Conservation (phyloP, 2,888 invertebrate genomes). For the Habroteleia sp. region DNA sequence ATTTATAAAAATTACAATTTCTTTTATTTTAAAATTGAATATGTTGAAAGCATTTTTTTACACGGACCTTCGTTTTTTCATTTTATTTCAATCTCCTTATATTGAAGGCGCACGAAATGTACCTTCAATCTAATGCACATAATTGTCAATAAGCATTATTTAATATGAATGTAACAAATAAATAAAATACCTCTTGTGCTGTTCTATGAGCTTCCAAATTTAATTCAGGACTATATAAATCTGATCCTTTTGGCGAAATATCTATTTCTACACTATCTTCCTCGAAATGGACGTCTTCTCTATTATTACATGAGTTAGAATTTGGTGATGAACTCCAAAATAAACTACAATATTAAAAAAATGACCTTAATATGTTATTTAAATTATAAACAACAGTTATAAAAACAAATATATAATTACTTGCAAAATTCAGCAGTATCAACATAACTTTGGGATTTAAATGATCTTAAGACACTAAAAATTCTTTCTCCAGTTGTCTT, state of each 20-base stretch:
- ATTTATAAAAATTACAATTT: too few species aligned
- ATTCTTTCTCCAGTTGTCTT: constrained; percentile 78
- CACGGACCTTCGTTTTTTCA: too few species aligned
- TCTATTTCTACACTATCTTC: constrained; percentile 62
- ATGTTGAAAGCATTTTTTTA: too few species aligned
- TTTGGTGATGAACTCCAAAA: constrained; percentile 74
- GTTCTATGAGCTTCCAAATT: constrained; percentile 79
- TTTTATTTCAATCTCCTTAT: too few species aligned
- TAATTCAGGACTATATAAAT: constrained; percentile 78
- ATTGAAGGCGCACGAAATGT: too few species aligned
- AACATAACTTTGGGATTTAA: constrained; percentile 78
- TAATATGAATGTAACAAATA: too few species aligned
- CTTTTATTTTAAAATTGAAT: too few species aligned
- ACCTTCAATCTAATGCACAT: too few species aligned
- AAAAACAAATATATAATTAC: too few species aligned
- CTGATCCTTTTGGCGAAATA: constrained; percentile 70
- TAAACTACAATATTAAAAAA: constrained; percentile 73
- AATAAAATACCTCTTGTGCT: constrained; percentile 77
- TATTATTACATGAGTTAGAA: constrained; percentile 51
- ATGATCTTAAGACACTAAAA: constrained; percentile 76
- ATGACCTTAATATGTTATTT: too few species aligned
- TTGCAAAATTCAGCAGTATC: constrained; percentile 79
- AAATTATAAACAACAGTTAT: constrained; percentile 2
- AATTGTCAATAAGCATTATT: constrained; percentile 1
- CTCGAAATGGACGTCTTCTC: constrained; percentile 69